Evolutionary conservation across 2,113 vertebrate species (phyloP), one percentile per base, ranked within the genome.

Genomic region (Serinus canaria): DNA sequence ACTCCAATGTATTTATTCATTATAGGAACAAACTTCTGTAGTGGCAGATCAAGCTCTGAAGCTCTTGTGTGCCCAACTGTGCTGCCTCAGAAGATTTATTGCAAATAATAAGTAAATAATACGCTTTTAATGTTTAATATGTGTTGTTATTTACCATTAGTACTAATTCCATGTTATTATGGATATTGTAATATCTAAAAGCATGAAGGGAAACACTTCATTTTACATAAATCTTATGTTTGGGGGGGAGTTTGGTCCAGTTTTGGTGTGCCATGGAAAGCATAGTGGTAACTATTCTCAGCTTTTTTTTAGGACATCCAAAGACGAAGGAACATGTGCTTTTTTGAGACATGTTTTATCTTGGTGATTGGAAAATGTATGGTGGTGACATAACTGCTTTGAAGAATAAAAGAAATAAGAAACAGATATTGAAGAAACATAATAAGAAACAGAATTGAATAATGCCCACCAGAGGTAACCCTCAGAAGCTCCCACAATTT

Each of bases 221-320:
- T 78, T 77, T 91, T 49, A 21, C 9, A 58, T n/a, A 17, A 62
- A 46, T 56, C 17, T 6, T 41, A 62, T 3, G 3, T 67, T 53
- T 28, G 22, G 9, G 1, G 1, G 2, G 13, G 6, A 3, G 4
- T 6, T 17, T 22, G 10, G 15, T 25, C 10, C 10, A 23, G 13
- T 60, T 76, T 73, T 63, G 4, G 33, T 7, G 3, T 44, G 28
- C 4, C 31, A 58, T 43, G 37, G 24, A 19, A 24, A 27, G 1
- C 6, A 43, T 33, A n/a, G 9, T 50, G 24, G 20, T 59, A 56
- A 35, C 7, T 6, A 23, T 64, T 63, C 13, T 5, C 6, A 33
- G 37, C 14, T 46, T 41, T 60, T 55, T 58, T 28, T 62, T 16
- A 79, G 7, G 8, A 39, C 7, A 39, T 35, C 3, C 20, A 53